A percentile compares a stretch with the other conserved stretches of the same genome.
These are phyloP conservation scores for Sinocyclocheilus maitianheensis DNA, from an alignment of 2,113 vertebrate species.

Conservation along the genomic window DNA sequence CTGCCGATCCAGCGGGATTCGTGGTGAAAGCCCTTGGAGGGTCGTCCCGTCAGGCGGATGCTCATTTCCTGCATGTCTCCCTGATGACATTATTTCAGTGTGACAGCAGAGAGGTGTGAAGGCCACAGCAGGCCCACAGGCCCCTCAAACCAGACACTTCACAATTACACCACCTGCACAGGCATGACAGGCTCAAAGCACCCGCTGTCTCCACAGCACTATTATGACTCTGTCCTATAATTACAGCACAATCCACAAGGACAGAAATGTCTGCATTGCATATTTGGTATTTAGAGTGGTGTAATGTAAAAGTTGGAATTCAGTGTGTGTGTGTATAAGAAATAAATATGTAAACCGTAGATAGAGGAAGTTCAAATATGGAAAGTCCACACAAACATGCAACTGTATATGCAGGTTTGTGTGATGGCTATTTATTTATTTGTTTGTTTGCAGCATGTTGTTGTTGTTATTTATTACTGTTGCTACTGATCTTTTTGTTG, in stretches of 20 bases:
- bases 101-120: slow-evolving; percentile 20
- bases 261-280: neutral
- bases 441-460: no score
- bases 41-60: neutral
- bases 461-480: no score
- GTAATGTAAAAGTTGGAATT: neutral
- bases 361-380: neutral
- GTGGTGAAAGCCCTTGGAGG: neutral
- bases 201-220: neutral
- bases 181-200: neutral
- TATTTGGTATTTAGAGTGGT: neutral
- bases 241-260: neutral
- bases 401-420: no score
- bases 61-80: slow-evolving; percentile 23
- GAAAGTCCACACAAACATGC: neutral
- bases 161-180: neutral
- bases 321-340: neutral
- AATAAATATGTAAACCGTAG: neutral
- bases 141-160: slow-evolving; percentile 19
- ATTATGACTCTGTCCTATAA: neutral
- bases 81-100: slow-evolving; percentile 16
- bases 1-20: neutral
- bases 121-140: neutral
- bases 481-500: no score
- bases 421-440: no score